Evolutionary conservation across 2,113 vertebrate genomes (phyloP).

Genomic region (Cynopterus brachyotis): DNA sequence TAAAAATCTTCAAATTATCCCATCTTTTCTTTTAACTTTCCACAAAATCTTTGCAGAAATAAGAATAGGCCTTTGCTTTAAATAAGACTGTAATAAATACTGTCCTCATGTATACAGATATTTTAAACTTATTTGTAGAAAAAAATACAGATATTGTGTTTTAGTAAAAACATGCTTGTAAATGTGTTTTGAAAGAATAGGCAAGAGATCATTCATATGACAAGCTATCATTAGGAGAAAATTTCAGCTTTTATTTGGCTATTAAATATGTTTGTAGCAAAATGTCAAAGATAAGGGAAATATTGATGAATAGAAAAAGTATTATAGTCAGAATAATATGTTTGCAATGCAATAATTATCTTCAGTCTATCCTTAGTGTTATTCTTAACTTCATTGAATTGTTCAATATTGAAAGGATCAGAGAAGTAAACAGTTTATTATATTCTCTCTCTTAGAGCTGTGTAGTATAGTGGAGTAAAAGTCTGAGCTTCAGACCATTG

Average conservation of each 20-base stretch:
- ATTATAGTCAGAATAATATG: neutral
- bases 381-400: neutral
- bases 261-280: neutral
- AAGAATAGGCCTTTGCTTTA: neutral
- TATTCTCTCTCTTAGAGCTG: neutral
- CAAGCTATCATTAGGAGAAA: neutral
- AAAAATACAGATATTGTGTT: neutral
- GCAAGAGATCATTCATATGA: neutral
- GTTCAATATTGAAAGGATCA: neutral
- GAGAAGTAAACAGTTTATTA: neutral
- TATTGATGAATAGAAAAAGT: neutral
- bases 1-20: slow-evolving; percentile 17
- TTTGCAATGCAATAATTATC: neutral
- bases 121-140: slow-evolving; percentile 26
- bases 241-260: neutral
- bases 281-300: slow-evolving; percentile 11
- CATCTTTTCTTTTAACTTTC: accelerated
- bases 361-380: neutral
- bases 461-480: neutral
- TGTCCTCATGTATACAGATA: neutral
- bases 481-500: neutral
- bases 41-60: neutral
- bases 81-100: neutral
- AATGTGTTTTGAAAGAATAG: neutral
- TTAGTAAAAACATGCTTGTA: neutral